Evolutionary conservation across 2,797 vertebrate genomes (phyloP).

Genomic region (Tachyglossus aculeatus): DNA sequence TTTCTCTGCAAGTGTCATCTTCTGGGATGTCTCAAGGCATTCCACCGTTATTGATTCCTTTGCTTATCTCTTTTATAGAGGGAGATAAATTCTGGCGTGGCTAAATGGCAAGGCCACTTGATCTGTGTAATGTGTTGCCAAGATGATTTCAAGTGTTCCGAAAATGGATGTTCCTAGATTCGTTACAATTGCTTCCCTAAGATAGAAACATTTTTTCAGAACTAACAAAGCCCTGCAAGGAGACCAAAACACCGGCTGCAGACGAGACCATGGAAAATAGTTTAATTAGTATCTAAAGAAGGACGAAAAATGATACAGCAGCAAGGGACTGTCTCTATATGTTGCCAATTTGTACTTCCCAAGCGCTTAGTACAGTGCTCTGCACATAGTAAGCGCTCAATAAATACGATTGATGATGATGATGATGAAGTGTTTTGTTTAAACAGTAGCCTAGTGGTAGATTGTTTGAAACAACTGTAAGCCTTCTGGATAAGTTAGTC

Average conservation of each 20-base stretch:
- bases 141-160: constrained; percentile 14
- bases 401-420: too few species aligned
- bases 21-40: constrained; percentile 23
- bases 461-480: background rate
- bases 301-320: background rate
- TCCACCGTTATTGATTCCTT: constrained; percentile 33
- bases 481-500: background rate
- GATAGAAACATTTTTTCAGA: constrained; percentile 16
- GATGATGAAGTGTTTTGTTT: too few species aligned
- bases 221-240: background rate
- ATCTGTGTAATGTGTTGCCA: constrained; percentile 34
- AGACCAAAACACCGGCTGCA: constrained; percentile 10
- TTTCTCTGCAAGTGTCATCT: constrained; percentile 26
- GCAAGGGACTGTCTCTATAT: background rate
- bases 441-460: background rate
- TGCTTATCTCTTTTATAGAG: constrained; percentile 11
- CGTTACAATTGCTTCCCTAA: background rate
- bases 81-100: too few species aligned
- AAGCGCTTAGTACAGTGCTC: too few species aligned
- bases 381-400: too few species aligned
- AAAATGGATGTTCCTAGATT: background rate
- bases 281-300: constrained; percentile 1
- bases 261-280: constrained; percentile 34
- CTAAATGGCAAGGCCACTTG: too few species aligned
- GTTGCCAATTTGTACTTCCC: too few species aligned